Evolutionary conservation across 2,113 vertebrate species (phyloP), one percentile per base, ranked within the genome.

Genomic region (Tragelaphus strepsiceros): DNA sequence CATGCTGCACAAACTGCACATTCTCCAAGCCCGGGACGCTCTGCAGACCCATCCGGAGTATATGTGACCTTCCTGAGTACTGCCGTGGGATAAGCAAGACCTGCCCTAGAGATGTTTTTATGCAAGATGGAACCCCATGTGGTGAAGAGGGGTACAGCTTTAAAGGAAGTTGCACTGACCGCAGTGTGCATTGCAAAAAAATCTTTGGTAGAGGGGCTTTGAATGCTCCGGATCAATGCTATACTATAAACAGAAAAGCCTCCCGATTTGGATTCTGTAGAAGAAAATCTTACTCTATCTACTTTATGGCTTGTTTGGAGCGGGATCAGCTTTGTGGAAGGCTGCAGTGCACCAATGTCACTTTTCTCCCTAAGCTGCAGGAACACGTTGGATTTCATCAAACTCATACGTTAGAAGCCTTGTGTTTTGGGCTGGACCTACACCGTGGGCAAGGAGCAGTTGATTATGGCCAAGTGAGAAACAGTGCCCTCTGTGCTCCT

Each of bases 21-120:
- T 91, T 98, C 85, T 96, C 98, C 4, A 94, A 99, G 0, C 95
- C 97, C 0, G 99, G 99, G 21, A 98, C 96, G 0, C 94, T 99
- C 74, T 99, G 99, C 98, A 99, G 99, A 54, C 58, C 98, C n/a
- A 93, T 96, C 3, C 96, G 28, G 3, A 98, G 98, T 1, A 96
- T 98, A 28, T 99, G 99, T 49, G 99, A 99, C 80, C 98, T 99
- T 16, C 98, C 99, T 0, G 99, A 99, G 96, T 99, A 99, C 94
- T 99, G 99, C 81, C 96, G 95, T 8, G 99, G 71, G 32, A 4
- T 5, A 10, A 67, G 17, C 95, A 19, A 67, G 64, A 5, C 16
- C 64, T 35, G 64, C 16, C 32, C 64, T 10, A 32, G 5, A 2
- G 32, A 67, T 10, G 32, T 67, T 9, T 67, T 19, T 5, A 21